These are phyloP conservation scores for Buphagus erythrorhynchus DNA, from an alignment of 2,797 vertebrate genomes.

Conservation along the genomic window DNA sequence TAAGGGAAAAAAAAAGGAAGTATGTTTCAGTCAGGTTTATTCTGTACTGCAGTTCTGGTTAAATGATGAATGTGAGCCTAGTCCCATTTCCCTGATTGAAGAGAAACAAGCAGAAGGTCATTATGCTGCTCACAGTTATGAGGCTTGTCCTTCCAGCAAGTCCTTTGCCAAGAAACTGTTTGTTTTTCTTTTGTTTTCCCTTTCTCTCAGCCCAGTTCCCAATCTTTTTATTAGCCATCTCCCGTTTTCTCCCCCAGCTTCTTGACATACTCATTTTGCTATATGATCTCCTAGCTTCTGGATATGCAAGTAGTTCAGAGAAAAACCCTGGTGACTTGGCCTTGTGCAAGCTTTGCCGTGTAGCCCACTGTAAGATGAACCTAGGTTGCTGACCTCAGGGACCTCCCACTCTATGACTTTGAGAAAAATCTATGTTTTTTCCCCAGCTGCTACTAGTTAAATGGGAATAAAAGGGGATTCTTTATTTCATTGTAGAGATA, in stretches of 20 bases:
- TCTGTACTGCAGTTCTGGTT: not conserved
- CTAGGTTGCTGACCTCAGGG: not conserved
- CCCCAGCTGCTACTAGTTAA: not conserved
- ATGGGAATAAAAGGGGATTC: not conserved
- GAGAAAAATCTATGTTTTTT: not conserved
- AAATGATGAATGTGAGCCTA: not conserved
- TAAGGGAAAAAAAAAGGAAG: not conserved
- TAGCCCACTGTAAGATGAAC: not conserved
- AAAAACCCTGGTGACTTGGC: not conserved
- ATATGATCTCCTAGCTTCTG: not conserved
- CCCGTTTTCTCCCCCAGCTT: not conserved
- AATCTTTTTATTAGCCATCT: not conserved
- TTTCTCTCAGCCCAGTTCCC: not conserved
- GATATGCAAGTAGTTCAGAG: not conserved
- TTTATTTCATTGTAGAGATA: not conserved
- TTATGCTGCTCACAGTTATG: not conserved
- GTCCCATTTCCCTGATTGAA: not conserved
- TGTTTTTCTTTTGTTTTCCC: slow-evolving; percentile 12
- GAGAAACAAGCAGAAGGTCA: slow-evolving; percentile 25
- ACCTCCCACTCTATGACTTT: not conserved
- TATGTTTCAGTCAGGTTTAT: not conserved
- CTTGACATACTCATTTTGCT: not conserved
- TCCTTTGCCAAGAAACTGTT: not conserved
- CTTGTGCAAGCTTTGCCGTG: not conserved
- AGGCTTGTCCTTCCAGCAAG: not conserved